A percentile compares a stretch with the other conserved stretches of the same genome.
These are phyloP conservation scores for Melieria crassipennis DNA, from an alignment of 2,888 invertebrate species.

Conservation along the genomic window DNA sequence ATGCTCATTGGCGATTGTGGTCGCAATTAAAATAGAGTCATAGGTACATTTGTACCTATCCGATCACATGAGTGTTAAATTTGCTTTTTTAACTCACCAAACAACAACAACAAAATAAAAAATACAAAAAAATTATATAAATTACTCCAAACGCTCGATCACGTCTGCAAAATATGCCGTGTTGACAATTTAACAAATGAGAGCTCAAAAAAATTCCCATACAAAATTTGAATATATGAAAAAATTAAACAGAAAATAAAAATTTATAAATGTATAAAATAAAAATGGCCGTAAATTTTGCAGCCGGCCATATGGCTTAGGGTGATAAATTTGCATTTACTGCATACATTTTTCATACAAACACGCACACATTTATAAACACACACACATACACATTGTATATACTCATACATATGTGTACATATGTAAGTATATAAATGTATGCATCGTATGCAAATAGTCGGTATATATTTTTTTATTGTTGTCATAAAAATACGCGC, in stretches of 20 bases:
- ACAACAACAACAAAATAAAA: neutral
- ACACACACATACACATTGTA: neutral
- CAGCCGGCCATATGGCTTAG: constrained; percentile 20
- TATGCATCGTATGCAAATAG: neutral
- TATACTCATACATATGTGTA: too few species aligned
- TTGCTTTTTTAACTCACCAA: too few species aligned
- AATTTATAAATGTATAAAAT: constrained; percentile 4
- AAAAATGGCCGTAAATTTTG: constrained; percentile 22
- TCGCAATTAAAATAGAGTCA: too few species aligned
- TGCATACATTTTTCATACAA: constrained; percentile 14
- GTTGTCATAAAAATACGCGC: too few species aligned
- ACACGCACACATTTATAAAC: constrained; percentile 5
- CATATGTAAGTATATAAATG: neutral
- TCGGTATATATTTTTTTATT: neutral
- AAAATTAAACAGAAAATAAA: neutral
- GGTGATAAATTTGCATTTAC: constrained; percentile 24
- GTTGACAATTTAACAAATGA: too few species aligned
- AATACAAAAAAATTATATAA: neutral
- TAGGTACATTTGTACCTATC: too few species aligned
- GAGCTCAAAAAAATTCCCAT: neutral
- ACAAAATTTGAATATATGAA: neutral
- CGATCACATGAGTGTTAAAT: too few species aligned
- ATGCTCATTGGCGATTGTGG: too few species aligned
- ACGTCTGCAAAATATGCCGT: neutral
- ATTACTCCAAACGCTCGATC: neutral